phyloP scores from a whole-genome alignment of 2,113 vertebrate species.

The Peromyscus californicus region DNA sequence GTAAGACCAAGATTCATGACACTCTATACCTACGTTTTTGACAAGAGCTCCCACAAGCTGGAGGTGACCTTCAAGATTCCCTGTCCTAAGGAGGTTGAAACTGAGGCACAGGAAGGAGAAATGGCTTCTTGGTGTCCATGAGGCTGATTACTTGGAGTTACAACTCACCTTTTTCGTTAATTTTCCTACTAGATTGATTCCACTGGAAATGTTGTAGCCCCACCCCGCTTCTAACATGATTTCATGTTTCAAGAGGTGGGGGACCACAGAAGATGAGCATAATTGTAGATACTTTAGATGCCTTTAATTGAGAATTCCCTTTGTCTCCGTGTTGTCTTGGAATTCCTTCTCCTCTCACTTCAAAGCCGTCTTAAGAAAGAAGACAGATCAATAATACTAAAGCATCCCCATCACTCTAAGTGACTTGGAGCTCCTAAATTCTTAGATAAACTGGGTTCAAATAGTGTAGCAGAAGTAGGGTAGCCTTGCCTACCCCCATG shows the following conservation, averaged over 20 bases:
- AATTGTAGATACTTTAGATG: neutral
- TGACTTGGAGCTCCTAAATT: neutral
- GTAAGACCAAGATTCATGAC: neutral
- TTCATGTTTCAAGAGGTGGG: neutral
- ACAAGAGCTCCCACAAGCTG: neutral
- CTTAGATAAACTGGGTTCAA: too few species aligned
- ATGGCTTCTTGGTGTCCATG: neutral
- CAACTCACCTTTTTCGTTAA: neutral
- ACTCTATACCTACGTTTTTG: neutral
- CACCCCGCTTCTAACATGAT: neutral
- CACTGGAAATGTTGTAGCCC: neutral
- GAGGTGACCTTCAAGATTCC: constrained; percentile 8
- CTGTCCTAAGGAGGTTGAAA: neutral
- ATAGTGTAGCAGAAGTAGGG: fast-evolving
- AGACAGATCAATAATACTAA: neutral
- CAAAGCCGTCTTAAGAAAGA: neutral
- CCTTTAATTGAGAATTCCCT: neutral
- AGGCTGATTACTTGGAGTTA: neutral
- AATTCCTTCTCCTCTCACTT: neutral
- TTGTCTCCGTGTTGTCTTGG: neutral
- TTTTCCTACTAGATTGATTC: neutral
- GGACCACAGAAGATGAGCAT: neutral
- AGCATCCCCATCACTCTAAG: neutral
- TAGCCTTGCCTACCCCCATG: neutral
- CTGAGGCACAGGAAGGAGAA: neutral